These are phyloP conservation scores for Charadrius vociferus DNA, from an alignment of 2,113 vertebrate species.

Conservation along the genomic window DNA sequence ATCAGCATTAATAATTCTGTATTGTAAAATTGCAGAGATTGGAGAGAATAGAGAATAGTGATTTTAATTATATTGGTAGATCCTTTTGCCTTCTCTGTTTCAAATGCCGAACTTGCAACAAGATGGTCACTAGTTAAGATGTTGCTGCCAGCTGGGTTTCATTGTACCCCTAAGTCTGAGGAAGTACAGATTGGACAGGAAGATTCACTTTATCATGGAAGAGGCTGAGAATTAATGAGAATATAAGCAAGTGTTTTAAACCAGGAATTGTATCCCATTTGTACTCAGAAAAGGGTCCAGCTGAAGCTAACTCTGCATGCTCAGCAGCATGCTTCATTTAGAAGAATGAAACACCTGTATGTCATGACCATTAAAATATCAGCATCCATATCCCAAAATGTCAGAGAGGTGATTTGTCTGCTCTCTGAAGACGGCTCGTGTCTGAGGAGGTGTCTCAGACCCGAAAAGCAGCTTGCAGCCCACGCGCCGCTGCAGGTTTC, in stretches of 20 bases:
- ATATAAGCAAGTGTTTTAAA: not conserved
- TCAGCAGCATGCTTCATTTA: not conserved
- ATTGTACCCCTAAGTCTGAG: not conserved
- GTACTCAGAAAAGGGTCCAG: not conserved
- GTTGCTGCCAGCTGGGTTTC: not conserved
- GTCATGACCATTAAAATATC: not conserved
- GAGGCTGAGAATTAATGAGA: not conserved
- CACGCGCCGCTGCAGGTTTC: rapidly evolving
- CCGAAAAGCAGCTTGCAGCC: not conserved
- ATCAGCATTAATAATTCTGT: not conserved
- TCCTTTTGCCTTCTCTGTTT: not conserved
- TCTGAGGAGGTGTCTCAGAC: not conserved
- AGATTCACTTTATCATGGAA: not conserved
- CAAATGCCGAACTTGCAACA: not conserved
- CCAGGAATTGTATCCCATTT: not conserved
- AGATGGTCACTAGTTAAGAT: not conserved
- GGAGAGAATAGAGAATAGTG: not conserved
- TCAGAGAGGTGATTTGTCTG: not conserved
- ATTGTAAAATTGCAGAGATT: not conserved
- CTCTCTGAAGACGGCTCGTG: not conserved
- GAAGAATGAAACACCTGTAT: not conserved
- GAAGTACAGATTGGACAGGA: not conserved
- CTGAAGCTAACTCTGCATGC: not conserved
- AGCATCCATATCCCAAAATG: not conserved
- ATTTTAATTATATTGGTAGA: not conserved